Evolutionary conservation across 2,797 vertebrate species (phyloP), one percentile per base, ranked within the genome.

Genomic region (Clamator glandarius): DNA sequence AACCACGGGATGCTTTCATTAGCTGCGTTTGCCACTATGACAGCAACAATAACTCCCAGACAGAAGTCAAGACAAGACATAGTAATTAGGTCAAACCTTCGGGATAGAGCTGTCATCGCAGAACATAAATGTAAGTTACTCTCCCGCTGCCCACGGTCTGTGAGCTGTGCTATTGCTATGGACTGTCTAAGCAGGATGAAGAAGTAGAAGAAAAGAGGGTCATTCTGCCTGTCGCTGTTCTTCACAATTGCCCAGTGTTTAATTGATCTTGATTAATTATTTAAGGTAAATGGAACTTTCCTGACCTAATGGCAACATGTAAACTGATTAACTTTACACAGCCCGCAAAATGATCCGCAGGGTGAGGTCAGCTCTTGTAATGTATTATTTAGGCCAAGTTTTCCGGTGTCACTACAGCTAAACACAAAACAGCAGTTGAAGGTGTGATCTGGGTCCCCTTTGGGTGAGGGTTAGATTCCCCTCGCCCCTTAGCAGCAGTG

Each of bases 221-320:
- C 77, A 59, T 76, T 39, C 74, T 82, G 87, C 63, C 84, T 94
- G 82, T 84, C 59, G 70, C 62, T 68, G 61, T 87, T 94, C 78
- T 82, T 84, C 61, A 87, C 70, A 79, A 78, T 93, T 84, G 78
- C n/a, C 51, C 66, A 0, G 41, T 84, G 85, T 90, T 95, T 95
- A 95, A 96, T 95, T 93, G 90, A 92, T 92, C 93, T 76, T 54
- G 44, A 93, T 96, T 89, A 94, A 95, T 95, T 95, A 94, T 95
- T 96, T 72, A 95, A 92, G 57, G 93, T 89, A 90, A 95, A 79
- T 1, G 11, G 75, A 94, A 67, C 78, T 80, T 85, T 90, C 86
- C 96, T 94, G 81, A 85, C 84, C 93, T 68, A 87, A 89, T 26
- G 41, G 86, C 77, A 92, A 36, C 88, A 58, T 94, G 90, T 83